Base-by-base conservation (phyloP, 1,140 invertebrate species). In the Bombus impatiens region DNA sequence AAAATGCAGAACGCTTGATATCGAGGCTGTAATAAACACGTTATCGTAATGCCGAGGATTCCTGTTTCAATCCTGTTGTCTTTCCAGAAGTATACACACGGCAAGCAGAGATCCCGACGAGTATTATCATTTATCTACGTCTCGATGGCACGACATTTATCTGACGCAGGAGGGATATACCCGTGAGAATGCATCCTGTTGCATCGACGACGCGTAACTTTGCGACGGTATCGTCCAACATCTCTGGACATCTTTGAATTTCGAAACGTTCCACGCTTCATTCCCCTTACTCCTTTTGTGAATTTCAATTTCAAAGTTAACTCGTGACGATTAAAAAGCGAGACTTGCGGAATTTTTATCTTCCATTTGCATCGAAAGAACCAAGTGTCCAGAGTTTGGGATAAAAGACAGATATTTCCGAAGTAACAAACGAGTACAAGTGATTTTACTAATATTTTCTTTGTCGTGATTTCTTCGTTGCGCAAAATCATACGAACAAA, bases 1-100 rank as follows among this genome's bases (percentile, higher is more conserved):
- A 42, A 67, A 53, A 32, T 1, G 71, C 13, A 18, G 1, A 40
- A 47, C 44, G 42, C 2, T 18, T 42, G 82, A 70, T 70, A 78
- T 57, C 75, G 28, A 70, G 47, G 28, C n/a, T 68, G 32, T 78
- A 84, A 84, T 84, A 84, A 70, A 84, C 82, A 78, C 82, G 82
- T 84, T 84, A 84, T 70, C 82, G 82, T 53, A 57, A 78, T 12
- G 47, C 22, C 15, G 15, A 53, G 78, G 70, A 83, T 85, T 79
- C 87, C 85, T 68, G 87, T 87, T 89, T 87, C 87, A 86, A 67
- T 89, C 65, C 82, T 84, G 82, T 84, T 84, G 82, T 84, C 82
- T 78, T 84, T 84, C 65, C 75, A 84, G 65, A n/a, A 68, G 62
- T 57, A 25, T 78, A 70, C 75, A 57, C 65, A 32, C 57, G 15